Evolutionary conservation across 2,113 vertebrate genomes (phyloP).

Genomic region (Prunella fulvescens): DNA sequence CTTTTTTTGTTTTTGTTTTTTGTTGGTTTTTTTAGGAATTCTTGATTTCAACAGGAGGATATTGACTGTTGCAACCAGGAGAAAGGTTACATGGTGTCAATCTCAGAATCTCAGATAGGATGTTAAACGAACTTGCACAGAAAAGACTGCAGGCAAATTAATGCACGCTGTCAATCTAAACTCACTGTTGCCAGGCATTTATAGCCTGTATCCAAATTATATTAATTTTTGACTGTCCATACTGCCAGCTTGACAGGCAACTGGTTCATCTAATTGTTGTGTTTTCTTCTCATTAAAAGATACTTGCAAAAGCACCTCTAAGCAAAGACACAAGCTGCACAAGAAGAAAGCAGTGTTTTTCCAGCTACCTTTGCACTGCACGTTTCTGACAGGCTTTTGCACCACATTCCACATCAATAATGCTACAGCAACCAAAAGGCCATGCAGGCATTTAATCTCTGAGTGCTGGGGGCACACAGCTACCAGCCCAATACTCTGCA

Average conservation of each 20-base stretch:
- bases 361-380: background rate
- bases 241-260: background rate
- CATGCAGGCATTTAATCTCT: slow-evolving; percentile 21
- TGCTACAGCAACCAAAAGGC: slow-evolving; percentile 12
- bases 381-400: background rate
- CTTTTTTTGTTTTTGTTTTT: no score
- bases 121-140: background rate
- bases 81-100: background rate
- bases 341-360: background rate
- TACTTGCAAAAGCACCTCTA: background rate
- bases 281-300: slow-evolving; percentile 20
- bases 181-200: slow-evolving; percentile 16
- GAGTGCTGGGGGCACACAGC: slow-evolving; percentile 1
- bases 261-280: background rate
- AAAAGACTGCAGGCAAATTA: slow-evolving; percentile 21
- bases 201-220: background rate
- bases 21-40: background rate
- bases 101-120: background rate
- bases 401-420: slow-evolving; percentile 27
- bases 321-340: background rate
- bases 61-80: background rate
- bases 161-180: background rate
- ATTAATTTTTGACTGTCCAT: slow-evolving; percentile 9
- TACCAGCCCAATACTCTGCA: background rate
- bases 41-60: background rate